Evolutionary conservation across 2,888 invertebrate species (phyloP).

Genomic region (Nemurella pictetii): DNA sequence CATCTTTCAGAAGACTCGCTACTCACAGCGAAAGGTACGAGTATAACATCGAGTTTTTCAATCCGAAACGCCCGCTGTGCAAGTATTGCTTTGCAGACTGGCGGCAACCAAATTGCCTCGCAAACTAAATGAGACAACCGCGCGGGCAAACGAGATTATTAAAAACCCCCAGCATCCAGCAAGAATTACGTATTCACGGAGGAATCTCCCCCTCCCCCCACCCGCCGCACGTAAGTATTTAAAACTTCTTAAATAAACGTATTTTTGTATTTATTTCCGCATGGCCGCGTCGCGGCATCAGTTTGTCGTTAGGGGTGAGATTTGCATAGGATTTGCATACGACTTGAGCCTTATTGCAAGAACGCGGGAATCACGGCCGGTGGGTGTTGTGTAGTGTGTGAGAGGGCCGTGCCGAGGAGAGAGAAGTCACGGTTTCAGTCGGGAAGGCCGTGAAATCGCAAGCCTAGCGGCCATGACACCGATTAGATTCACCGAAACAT

Average conservation of each 20-base stretch:
- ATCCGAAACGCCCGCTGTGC: too few species aligned
- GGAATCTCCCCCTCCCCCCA: neutral
- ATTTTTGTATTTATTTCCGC: neutral
- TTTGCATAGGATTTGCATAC: constrained; percentile 27
- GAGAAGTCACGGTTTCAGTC: neutral
- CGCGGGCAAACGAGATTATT: neutral
- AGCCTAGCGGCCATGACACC: too few species aligned
- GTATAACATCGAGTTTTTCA: too few species aligned
- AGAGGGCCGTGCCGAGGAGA: too few species aligned
- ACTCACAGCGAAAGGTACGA: too few species aligned
- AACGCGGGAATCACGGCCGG: neutral
- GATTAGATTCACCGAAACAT: too few species aligned
- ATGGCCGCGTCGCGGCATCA: neutral
- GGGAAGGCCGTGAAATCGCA: too few species aligned
- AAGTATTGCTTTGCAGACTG: too few species aligned
- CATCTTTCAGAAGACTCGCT: too few species aligned
- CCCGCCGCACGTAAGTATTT: neutral
- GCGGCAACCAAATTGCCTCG: too few species aligned
- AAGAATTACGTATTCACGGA: neutral
- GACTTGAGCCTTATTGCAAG: constrained; percentile 22
- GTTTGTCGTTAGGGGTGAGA: constrained; percentile 26
- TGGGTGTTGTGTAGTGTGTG: too few species aligned
- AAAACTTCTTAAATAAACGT: constrained; percentile 15
- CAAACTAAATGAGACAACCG: too few species aligned
- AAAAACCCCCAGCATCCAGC: neutral